A percentile compares a stretch with the other conserved stretches of the same genome.
phyloP scores from a whole-genome alignment of 2,113 vertebrate genomes.

The Acinonyx jubatus region DNA sequence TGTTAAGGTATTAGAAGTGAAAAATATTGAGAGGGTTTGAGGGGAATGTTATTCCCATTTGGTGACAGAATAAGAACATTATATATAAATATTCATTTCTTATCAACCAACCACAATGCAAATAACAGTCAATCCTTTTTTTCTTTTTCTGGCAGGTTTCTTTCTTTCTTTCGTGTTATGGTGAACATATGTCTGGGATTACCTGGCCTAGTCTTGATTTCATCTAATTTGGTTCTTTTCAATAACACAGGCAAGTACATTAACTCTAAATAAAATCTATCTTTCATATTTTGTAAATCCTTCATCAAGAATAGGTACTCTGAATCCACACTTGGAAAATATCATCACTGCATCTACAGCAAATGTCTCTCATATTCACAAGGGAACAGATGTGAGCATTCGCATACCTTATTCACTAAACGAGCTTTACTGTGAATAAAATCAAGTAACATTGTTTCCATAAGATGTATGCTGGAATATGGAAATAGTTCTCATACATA shows the following conservation, averaged over 20 bases:
- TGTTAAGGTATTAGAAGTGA: background rate
- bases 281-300: background rate
- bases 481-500: background rate
- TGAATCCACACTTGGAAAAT: background rate
- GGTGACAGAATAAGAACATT: background rate
- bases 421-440: conserved; percentile 16
- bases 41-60: background rate
- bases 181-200: background rate
- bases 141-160: background rate
- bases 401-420: background rate
- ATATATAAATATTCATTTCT: background rate
- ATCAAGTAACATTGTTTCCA: background rate
- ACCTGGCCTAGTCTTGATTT: background rate
- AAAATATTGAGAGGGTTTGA: background rate
- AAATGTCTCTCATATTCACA: background rate
- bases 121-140: background rate
- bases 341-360: background rate
- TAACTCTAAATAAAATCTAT: background rate
- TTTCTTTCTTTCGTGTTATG: background rate
- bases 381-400: background rate
- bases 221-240: background rate
- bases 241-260: background rate
- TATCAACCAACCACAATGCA: background rate
- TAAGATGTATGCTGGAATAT: background rate
- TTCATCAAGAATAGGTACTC: background rate